phyloP scores from a whole-genome alignment of 2,888 invertebrate genomes.

The Tetrapedia diversipes region DNA sequence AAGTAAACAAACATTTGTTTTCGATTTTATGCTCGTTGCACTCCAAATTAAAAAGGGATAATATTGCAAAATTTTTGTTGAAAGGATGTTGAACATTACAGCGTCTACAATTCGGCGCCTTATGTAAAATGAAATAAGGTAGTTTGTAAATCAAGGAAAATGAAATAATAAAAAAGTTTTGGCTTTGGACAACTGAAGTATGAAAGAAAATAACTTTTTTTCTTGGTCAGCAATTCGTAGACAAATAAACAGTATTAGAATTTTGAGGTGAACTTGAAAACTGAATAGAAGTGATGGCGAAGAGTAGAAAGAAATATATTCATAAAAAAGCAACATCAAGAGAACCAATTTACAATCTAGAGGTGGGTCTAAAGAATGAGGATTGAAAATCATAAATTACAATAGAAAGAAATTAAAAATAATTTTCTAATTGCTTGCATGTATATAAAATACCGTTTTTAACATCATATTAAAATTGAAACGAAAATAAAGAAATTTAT shows the following conservation, averaged over 20 bases:
- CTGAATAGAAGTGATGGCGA: not conserved
- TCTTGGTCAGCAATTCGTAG: not conserved
- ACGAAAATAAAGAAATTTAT: not conserved
- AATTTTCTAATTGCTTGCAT: constrained; percentile 10
- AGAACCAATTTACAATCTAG: no score
- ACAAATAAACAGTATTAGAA: no score
- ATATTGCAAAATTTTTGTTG: no score
- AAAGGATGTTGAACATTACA: no score
- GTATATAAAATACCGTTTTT: not conserved
- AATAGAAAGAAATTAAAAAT: not conserved
- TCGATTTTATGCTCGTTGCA: no score
- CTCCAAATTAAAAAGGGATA: no score
- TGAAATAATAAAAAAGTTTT: not conserved
- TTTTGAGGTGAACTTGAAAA: not conserved
- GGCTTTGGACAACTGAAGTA: not conserved
- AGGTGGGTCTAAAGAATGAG: no score
- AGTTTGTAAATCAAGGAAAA: no score
- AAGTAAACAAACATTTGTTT: no score
- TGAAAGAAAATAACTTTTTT: not conserved
- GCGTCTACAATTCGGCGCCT: no score
- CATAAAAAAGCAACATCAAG: no score
- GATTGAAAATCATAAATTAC: not conserved
- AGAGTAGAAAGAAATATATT: not conserved
- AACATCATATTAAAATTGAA: not conserved
- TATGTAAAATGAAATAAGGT: no score